These are phyloP conservation scores for Eudasyphora cyanicolor DNA, from an alignment of 2,888 invertebrate genomes.

Conservation along the genomic window DNA sequence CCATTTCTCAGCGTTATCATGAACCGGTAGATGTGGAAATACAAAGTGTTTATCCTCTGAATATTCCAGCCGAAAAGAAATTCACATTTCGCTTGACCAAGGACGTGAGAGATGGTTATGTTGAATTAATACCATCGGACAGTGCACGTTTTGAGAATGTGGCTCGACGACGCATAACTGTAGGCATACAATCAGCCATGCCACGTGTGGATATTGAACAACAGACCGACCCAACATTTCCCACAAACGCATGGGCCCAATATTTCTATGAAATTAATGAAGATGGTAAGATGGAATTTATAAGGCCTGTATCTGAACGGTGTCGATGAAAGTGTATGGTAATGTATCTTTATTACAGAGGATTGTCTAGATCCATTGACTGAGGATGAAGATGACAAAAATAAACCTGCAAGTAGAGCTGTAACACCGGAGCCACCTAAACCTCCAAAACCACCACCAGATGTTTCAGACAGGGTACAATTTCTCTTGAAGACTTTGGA, in stretches of 20 bases:
- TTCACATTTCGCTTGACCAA: slow-evolving; percentile 82
- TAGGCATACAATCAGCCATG: slow-evolving; percentile 83
- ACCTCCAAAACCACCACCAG: slow-evolving; percentile 68
- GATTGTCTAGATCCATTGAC: slow-evolving; percentile 73
- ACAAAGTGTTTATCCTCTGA: slow-evolving; percentile 83
- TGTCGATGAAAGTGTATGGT: no score
- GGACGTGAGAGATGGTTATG: slow-evolving; percentile 85
- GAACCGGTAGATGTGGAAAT: slow-evolving; percentile 85
- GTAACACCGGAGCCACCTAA: slow-evolving; percentile 59
- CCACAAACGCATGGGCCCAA: slow-evolving; percentile 86
- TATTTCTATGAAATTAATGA: slow-evolving; percentile 81
- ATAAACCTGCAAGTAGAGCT: slow-evolving; percentile 70
- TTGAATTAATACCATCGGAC: slow-evolving; percentile 84
- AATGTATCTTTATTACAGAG: slow-evolving; percentile 76
- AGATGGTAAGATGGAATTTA: slow-evolving; percentile 68
- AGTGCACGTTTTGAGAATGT: slow-evolving; percentile 82
- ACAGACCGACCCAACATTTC: slow-evolving; percentile 86
- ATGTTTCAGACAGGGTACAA: slow-evolving; percentile 75
- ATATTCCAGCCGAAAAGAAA: slow-evolving; percentile 77
- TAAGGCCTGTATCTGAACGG: no score
- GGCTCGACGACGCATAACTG: slow-evolving; percentile 82
- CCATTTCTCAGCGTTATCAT: slow-evolving; percentile 81
- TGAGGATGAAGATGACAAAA: slow-evolving; percentile 75
- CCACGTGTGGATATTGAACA: slow-evolving; percentile 80
- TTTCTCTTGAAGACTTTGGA: slow-evolving; percentile 76